A percentile compares a stretch with the other conserved stretches of the same genome.
Conservation (phyloP, 2,888 invertebrate species). For the Onchidella celtica region DNA sequence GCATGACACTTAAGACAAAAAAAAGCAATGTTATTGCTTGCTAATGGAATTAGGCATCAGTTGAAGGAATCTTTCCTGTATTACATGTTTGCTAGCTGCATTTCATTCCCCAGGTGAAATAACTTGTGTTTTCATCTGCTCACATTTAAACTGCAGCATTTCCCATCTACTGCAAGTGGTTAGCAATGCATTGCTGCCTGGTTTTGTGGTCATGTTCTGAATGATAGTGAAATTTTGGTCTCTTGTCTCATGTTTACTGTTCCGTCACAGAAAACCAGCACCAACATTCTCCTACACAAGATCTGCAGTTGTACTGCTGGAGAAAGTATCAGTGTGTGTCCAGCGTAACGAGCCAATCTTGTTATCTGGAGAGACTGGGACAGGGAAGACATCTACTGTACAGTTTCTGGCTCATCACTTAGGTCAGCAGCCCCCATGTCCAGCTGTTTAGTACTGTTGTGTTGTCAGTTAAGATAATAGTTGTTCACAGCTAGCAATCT, state of each 20-base stretch:
- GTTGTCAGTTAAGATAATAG: too few relatives aligned
- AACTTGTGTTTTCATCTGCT: too few relatives aligned
- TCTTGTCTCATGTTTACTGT: not conserved
- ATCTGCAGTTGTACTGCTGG: slow-evolving; percentile 83
- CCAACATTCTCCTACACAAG: slow-evolving; percentile 76
- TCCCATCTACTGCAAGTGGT: not conserved
- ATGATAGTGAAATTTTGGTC: not conserved
- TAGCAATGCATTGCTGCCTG: not conserved
- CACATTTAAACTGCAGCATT: too few relatives aligned
- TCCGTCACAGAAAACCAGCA: not conserved
- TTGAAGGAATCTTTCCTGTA: too few relatives aligned
- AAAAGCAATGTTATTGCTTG: too few relatives aligned
- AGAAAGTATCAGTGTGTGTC: slow-evolving; percentile 92
- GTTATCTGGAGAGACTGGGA: slow-evolving; percentile 98
- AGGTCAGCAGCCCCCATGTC: too few relatives aligned
- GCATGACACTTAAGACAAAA: too few relatives aligned
- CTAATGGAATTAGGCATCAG: too few relatives aligned
- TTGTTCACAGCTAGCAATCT: too few relatives aligned
- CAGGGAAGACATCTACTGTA: slow-evolving; percentile 97
- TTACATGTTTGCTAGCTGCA: too few relatives aligned
- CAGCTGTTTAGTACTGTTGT: too few relatives aligned
- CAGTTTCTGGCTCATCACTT: slow-evolving; percentile 93
- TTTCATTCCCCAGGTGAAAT: too few relatives aligned
- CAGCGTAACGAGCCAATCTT: slow-evolving; percentile 92
- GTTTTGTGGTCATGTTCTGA: not conserved